These are phyloP conservation scores for Galerucella calmariensis DNA, from an alignment of 2,888 invertebrate genomes.

Conservation along the genomic window DNA sequence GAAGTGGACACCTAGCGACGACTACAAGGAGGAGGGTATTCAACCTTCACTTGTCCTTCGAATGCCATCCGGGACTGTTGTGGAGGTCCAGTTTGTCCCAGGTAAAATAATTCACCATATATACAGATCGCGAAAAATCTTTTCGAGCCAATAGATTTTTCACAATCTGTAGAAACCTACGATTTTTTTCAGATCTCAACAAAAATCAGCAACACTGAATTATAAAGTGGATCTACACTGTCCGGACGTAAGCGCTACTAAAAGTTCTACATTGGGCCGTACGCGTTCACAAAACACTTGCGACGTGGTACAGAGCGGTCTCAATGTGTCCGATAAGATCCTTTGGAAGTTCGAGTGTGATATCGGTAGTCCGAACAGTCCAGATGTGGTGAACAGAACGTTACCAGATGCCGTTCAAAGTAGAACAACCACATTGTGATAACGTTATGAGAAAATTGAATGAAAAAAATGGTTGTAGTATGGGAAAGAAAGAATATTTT, in stretches of 20 bases:
- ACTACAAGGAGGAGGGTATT: conserved; percentile 60
- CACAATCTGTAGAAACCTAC: too few relatives aligned
- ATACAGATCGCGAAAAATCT: too few relatives aligned
- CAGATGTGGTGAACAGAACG: conserved; percentile 62
- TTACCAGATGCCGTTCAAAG: conserved; percentile 61
- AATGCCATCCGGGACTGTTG: conserved; percentile 63
- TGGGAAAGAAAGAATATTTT: conserved; percentile 5
- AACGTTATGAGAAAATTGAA: conserved; percentile 38
- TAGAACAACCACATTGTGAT: conserved; percentile 65
- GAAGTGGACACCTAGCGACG: conserved; percentile 69
- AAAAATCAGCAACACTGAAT: conserved; percentile 57
- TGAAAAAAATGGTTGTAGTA: conserved; percentile 1
- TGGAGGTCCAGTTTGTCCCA: conserved; percentile 61
- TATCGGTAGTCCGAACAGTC: conserved; percentile 62
- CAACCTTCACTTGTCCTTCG: conserved; percentile 61
- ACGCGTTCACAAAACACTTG: conserved; percentile 70
- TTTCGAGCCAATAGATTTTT: too few relatives aligned
- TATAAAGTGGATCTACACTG: conserved; percentile 58
- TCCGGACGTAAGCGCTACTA: conserved; percentile 48
- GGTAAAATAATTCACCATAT: conserved; percentile 23
- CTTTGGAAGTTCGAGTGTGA: conserved; percentile 66
- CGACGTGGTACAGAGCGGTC: conserved; percentile 92
- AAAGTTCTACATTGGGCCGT: conserved; percentile 41
- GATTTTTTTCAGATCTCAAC: conserved; percentile 49
- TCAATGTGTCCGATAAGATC: conserved; percentile 75